Evolutionary conservation across 1,140 invertebrate genomes (phyloP).

Genomic region (Drosophila nigromelanica): DNA sequence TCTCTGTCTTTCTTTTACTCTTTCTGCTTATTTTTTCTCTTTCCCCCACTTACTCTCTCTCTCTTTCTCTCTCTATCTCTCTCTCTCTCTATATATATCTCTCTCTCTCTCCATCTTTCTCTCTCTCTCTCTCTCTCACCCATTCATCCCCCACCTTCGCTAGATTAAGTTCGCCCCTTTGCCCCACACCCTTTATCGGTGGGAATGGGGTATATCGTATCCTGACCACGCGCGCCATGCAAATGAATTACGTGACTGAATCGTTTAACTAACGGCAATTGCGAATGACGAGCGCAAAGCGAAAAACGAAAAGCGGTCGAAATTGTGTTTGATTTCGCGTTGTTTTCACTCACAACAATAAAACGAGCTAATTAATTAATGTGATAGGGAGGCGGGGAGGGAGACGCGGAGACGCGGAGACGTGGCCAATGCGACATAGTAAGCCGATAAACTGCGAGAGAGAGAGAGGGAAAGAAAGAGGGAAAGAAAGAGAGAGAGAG

Average conservation of each 20-base stretch:
- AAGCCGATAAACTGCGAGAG: neutral
- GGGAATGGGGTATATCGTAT: conserved; percentile 30
- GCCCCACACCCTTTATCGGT: neutral
- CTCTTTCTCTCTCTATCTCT: too few relatives aligned
- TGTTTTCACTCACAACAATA: conserved; percentile 39
- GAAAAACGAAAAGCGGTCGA: neutral
- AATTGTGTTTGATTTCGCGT: conserved; percentile 28
- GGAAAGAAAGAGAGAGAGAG: neutral
- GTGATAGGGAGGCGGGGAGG: conserved; percentile 3
- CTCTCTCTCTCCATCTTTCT: neutral
- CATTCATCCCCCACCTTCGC: neutral
- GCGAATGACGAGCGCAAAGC: conserved; percentile 18
- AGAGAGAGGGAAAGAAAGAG: neutral
- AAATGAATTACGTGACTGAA: conserved; percentile 56
- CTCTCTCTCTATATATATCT: neutral
- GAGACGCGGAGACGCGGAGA: neutral
- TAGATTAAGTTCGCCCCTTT: neutral
- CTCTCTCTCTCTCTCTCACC: neutral
- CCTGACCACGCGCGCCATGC: conserved; percentile 50
- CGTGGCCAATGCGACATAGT: neutral
- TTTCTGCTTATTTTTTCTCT: neutral
- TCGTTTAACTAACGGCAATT: conserved; percentile 49
- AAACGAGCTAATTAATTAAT: conserved; percentile 57
- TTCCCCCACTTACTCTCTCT: neutral
- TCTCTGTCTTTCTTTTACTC: too few relatives aligned